Base-by-base conservation (phyloP, 2,888 invertebrate genomes). In the Diadegma fenestrale region DNA sequence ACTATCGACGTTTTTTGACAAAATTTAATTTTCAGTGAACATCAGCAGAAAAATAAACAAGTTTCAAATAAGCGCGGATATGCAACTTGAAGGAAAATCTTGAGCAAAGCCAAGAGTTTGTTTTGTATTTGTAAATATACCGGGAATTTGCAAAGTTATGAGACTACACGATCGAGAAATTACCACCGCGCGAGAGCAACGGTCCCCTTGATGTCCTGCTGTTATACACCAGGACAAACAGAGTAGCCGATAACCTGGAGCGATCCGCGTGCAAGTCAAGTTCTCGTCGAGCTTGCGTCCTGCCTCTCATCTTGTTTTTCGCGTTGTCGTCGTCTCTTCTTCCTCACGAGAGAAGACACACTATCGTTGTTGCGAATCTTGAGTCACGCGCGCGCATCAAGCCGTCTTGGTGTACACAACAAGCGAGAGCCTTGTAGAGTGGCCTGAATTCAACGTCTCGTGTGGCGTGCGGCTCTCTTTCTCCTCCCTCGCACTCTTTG, bases 371-470 rank as follows among this genome's bases (percentile, higher is more conserved):
- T 63, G 78, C 66, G 75, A 86, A 87, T 87, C 88, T 87, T 81
- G 75, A 88, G 87, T 87, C 86, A 87, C 87, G 86, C 86, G 87
- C 86, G 86, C 79, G 81, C 86, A 86, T 87, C 84, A 86, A 86
- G 37, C 63, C 68, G 82, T 80, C 76, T 80, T 69, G 2, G 33
- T 22, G 54, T 66, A 51, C 26, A 63, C 48, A 51, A 54, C n/a
- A n/a, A n/a, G n/a, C n/a, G 71, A 37, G 71, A 71, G 61, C 37
- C 30, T 63, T 63, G 43, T 69, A 73, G 73, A 48, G 51, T 69
- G 68, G 69, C 45, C 73, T 43, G 43, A 45, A 61, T 71, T 14
- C 48, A 61, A 45, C 48, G 58, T 68, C 75, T 63, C 45, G 63
- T 75, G 69, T 5, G 6, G 72, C 77, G 66, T 54, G 71, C 71